Conservation (phyloP, 2,797 vertebrate species). For the Liparis tanakae region DNA sequence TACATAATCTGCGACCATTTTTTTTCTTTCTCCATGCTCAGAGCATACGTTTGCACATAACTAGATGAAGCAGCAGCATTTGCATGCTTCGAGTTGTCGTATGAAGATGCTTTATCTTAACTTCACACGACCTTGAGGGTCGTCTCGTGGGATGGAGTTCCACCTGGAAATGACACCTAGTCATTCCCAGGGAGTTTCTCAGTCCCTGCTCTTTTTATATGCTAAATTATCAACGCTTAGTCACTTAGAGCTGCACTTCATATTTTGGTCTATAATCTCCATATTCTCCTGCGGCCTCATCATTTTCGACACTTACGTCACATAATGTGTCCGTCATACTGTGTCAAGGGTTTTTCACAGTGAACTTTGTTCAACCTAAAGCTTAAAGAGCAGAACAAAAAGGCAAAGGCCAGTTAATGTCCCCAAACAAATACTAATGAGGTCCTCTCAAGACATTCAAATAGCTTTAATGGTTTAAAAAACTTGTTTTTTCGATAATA, state of each 20-base stretch:
- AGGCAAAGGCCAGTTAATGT: constrained; percentile 20
- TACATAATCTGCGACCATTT: constrained; percentile 1
- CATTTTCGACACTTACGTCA: constrained; percentile 30
- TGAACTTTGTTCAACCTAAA: constrained; percentile 25
- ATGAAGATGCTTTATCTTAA: constrained; percentile 9
- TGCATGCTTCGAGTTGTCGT: constrained; percentile 10
- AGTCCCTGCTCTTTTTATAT: constrained; percentile 40
- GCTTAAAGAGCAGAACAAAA: not conserved
- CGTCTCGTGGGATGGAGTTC: constrained; percentile 12
- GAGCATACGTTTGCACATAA: constrained; percentile 21
- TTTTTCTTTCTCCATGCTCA: not conserved
- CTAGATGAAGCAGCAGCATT: constrained; percentile 27
- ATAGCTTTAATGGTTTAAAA: too few relatives aligned
- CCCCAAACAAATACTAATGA: constrained; percentile 22
- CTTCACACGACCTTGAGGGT: constrained; percentile 6
- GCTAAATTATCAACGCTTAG: constrained; percentile 31
- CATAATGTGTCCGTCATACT: constrained; percentile 21
- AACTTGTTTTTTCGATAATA: too few relatives aligned
- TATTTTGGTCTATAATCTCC: constrained; percentile 32
- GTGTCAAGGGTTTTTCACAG: constrained; percentile 28
- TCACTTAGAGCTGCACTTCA: constrained; percentile 31
- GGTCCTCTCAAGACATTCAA: constrained; percentile 15
- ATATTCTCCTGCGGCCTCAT: constrained; percentile 20
- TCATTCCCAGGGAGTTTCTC: constrained; percentile 29
- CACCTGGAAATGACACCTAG: constrained; percentile 16